A percentile compares a stretch with the other conserved stretches of the same genome.
Conservation (phyloP, 1,140 invertebrate genomes). For the Marisa cornuarietis region DNA sequence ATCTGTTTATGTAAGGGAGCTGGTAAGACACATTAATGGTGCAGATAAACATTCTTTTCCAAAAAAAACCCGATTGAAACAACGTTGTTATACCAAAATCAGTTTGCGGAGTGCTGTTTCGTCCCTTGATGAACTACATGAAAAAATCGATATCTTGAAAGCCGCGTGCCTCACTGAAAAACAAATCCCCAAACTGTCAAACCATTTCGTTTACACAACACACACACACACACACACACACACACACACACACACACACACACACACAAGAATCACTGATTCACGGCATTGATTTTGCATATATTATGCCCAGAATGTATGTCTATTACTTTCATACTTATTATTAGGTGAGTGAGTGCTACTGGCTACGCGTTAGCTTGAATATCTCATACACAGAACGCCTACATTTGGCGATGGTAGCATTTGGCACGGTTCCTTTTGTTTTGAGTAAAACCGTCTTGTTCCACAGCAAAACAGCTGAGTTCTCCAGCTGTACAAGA, state of each 20-base stretch:
- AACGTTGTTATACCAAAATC: constrained; percentile 33
- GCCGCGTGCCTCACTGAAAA: constrained; percentile 42
- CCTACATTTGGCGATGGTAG: constrained; percentile 17
- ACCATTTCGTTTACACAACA: no score
- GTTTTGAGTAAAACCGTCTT: constrained; percentile 45
- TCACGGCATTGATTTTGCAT: no score
- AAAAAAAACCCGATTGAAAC: neutral
- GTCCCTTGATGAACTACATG: constrained; percentile 28
- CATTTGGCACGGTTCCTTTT: constrained; percentile 29
- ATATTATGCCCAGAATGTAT: no score
- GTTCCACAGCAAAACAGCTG: constrained; percentile 47
- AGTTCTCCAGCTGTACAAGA: constrained; percentile 41
- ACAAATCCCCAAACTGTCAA: no score
- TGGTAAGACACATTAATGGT: neutral
- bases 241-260: no score
- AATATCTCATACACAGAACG: no score
- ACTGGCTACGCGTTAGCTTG: no score
- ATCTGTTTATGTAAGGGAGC: no score
- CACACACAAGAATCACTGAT: no score
- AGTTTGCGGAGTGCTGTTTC: constrained; percentile 39
- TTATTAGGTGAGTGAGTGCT: no score
- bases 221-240: no score
- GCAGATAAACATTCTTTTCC: neutral
- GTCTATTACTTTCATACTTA: no score
- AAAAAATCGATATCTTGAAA: constrained; percentile 36